Base-by-base conservation (phyloP, 2,113 vertebrate genomes). In the Symphodus melops region DNA sequence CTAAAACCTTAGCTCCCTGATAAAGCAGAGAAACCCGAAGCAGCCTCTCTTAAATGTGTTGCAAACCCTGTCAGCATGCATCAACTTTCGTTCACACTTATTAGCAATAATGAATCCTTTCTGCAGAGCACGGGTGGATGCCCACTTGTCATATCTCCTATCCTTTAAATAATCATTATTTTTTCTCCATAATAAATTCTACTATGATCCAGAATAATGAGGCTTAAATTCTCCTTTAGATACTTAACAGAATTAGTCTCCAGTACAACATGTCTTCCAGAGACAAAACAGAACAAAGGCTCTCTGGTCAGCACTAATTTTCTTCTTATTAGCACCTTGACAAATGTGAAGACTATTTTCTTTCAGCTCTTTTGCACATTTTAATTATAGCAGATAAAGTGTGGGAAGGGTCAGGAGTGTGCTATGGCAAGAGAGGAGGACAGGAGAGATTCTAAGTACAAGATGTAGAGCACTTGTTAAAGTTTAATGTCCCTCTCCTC, bases 401-500 rank as follows among this genome's bases (percentile, higher is more conserved):
- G 51, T 9, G 20, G 28, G 28, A 5, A 56, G n/a, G 20, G 58
- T 5, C 9, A 3, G 14, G 37, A 20, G 28, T 52, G 25, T 63
- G 66, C 72, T 51, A 17, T 60, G 63, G 75, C 16, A 52, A 52
- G 62, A 25, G 25, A 55, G 65, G 82, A 42, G 41, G 53, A 72
- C 46, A 49, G 36, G 61, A 20, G 57, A 61, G 57, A 63, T 51
- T 61, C 14, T 63, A 23, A 68, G 62, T 28, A 44, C 33, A 67
- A 60, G 65, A 86, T 80, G 77, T 79, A 62, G 64, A 78, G 66
- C 69, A 65, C 23, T 72, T 68, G 55, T 91, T 82, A 89, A 91
- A 88, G 66, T 85, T 91, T 89, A 91, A 91, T 89, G 76, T 23
- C 28, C 17, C 56, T 84, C 46, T 74, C 41, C 25, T 78, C 77